Conservation (phyloP, 2,797 vertebrate species). For the Carcharodon carcharias region DNA sequence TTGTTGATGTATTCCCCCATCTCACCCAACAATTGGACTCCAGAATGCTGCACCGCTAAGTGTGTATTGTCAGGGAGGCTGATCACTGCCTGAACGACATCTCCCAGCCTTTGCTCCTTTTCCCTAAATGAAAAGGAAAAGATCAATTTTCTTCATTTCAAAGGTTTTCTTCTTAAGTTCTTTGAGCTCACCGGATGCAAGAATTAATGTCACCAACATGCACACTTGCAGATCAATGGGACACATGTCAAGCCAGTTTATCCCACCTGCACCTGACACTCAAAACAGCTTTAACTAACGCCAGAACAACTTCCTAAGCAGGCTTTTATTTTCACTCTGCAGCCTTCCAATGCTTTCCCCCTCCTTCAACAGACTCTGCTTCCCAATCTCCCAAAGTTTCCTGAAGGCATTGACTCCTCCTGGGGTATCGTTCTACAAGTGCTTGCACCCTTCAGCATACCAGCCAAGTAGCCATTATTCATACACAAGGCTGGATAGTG, state of each 20-base stretch:
- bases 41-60: conserved; percentile 36
- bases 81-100: conserved; percentile 38
- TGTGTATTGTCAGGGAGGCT: conserved; percentile 38
- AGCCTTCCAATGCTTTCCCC: background rate
- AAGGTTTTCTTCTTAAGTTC: background rate
- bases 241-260: background rate
- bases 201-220: background rate
- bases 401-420: background rate
- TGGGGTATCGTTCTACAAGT: background rate
- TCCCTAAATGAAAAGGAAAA: conserved; percentile 26
- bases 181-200: background rate
- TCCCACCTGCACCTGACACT: background rate
- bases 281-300: background rate
- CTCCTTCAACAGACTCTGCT: too few species aligned
- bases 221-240: background rate
- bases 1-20: conserved; percentile 38
- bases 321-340: background rate
- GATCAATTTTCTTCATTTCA: background rate
- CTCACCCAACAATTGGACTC: conserved; percentile 37
- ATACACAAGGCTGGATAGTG: background rate
- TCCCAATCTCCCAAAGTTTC: background rate
- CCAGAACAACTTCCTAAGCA: background rate
- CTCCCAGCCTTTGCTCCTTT: conserved; percentile 24
- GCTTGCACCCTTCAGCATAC: background rate
- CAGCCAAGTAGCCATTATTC: background rate